These are phyloP conservation scores for Mus spicilegus DNA, from an alignment of 2,113 vertebrate species.

Conservation along the genomic window DNA sequence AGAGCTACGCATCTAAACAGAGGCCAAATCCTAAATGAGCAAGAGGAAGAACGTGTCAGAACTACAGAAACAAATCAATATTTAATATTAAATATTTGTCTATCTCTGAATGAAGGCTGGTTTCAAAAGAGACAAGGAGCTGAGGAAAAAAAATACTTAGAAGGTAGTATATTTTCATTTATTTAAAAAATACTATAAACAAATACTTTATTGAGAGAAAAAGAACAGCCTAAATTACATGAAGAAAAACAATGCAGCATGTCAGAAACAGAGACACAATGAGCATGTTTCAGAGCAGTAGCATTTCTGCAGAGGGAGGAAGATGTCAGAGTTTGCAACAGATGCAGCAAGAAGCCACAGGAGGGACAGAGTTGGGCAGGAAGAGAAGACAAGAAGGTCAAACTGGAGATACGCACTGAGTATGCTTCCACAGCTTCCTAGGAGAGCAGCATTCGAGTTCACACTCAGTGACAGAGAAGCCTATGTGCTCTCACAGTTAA, in stretches of 20 bases:
- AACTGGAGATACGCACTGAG: conserved; percentile 58
- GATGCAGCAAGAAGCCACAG: conserved; percentile 58
- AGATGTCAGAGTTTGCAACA: conserved; percentile 44
- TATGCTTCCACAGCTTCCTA: conserved; percentile 64
- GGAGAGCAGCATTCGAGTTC: conserved; percentile 67
- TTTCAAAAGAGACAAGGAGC: conserved; percentile 25
- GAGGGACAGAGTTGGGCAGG: conserved; percentile 67
- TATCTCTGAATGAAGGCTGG: conserved; percentile 36
- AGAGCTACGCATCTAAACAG: neutral
- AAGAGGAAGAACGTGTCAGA: neutral
- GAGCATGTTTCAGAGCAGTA: conserved; percentile 65
- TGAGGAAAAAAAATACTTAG: conserved; percentile 49
- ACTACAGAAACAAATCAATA: conserved; percentile 51
- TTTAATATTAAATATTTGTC: conserved; percentile 23
- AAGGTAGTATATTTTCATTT: conserved; percentile 16
- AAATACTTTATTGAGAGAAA: conserved; percentile 36
- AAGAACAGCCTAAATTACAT: conserved; percentile 48
- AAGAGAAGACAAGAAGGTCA: conserved; percentile 66
- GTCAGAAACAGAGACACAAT: conserved; percentile 51
- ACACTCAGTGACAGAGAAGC: conserved; percentile 54
- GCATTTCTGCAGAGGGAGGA: conserved; percentile 31
- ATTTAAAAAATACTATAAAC: neutral
- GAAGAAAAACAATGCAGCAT: neutral
- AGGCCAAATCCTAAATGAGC: neutral
- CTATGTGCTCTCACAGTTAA: conserved; percentile 36